A percentile compares a stretch with the other conserved stretches of the same genome.
Conservation (phyloP, 1,140 invertebrate genomes). For the Atopsyche davidsoni region DNA sequence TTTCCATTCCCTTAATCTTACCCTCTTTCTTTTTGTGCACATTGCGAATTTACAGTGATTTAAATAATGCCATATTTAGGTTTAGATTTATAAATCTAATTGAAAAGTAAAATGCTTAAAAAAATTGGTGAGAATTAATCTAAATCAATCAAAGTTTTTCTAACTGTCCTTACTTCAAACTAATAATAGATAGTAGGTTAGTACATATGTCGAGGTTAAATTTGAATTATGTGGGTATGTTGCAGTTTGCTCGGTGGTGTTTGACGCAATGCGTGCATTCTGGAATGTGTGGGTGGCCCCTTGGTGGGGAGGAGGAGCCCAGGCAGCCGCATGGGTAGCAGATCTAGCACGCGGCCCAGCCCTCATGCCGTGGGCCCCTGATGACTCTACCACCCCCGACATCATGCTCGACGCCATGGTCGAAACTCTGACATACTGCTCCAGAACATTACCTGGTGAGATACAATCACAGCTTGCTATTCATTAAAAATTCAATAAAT, state of each 20-base stretch:
- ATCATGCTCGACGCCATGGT: slow-evolving; percentile 21
- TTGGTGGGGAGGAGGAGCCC: slow-evolving; percentile 14
- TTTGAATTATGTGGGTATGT: no score
- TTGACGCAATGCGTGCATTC: slow-evolving; percentile 24
- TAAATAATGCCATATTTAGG: background rate
- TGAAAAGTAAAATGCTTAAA: no score
- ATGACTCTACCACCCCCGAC: slow-evolving; percentile 14
- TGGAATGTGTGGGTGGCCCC: slow-evolving; percentile 28
- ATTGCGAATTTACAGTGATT: background rate
- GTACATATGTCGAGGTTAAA: no score
- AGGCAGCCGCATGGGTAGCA: slow-evolving; percentile 7
- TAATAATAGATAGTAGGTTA: no score
- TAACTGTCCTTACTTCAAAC: no score
- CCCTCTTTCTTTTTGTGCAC: no score
- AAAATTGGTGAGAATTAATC: no score
- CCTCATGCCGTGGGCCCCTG: slow-evolving; percentile 23
- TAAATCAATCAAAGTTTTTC: no score
- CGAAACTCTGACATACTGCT: slow-evolving; percentile 24
- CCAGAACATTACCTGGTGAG: slow-evolving; percentile 22
- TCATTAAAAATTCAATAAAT: background rate
- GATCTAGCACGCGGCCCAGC: slow-evolving; percentile 12
- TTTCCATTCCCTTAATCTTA: no score
- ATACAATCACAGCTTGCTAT: background rate
- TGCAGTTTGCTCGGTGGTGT: slow-evolving; percentile 22
- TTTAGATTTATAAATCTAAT: background rate